Conservation (phyloP, 2,113 vertebrate species). For the Myanophis thanlyinensis region DNA sequence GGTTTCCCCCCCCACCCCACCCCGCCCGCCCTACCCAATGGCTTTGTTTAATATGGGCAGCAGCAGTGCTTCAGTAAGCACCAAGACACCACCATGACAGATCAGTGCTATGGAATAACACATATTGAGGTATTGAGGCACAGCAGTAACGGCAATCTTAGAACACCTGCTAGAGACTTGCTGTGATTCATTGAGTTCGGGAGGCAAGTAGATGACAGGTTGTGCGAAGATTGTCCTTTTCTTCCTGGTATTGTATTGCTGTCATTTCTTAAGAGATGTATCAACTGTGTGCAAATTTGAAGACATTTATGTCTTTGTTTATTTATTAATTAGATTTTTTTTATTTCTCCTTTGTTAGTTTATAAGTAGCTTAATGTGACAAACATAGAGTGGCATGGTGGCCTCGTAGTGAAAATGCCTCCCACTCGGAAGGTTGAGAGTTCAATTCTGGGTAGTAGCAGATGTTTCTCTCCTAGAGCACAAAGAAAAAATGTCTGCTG, state of each 20-base stretch:
- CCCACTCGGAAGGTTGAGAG: not conserved
- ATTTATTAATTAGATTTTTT: too few species aligned
- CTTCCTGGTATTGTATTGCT: not conserved
- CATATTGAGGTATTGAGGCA: not conserved
- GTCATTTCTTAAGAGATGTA: not conserved
- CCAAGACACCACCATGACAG: not conserved
- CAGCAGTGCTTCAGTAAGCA: not conserved
- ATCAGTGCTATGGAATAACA: not conserved
- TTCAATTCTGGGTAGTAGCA: not conserved
- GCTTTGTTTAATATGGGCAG: not conserved
- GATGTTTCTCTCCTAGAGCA: not conserved
- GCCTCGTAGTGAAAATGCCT: not conserved
- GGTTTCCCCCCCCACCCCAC: too few species aligned
- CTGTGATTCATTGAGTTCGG: not conserved
- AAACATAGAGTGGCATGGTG: not conserved
- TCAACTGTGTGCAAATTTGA: not conserved
- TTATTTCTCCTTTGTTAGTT: too few species aligned
- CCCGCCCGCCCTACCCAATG: not conserved
- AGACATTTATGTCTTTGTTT: not conserved
- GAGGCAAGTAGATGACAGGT: too few species aligned
- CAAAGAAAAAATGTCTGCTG: not conserved
- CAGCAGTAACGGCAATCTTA: not conserved
- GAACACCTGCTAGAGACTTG: not conserved
- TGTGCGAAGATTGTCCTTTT: not conserved
- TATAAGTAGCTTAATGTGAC: too few species aligned